phyloP scores from a whole-genome alignment of 1,140 invertebrate species.

The Drosophila willistoni region DNA sequence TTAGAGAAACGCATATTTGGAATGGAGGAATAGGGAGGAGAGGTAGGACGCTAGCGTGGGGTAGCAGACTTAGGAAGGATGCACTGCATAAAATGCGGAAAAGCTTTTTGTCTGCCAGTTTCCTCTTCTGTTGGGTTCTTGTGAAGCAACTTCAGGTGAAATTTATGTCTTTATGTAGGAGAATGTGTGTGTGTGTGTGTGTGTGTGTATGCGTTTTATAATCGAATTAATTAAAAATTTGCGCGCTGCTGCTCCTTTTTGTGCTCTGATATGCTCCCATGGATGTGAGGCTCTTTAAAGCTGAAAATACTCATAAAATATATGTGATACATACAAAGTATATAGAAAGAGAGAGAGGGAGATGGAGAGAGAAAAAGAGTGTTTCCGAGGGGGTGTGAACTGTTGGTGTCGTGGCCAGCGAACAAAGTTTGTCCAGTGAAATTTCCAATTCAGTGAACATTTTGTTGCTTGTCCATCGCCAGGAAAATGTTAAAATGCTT shows the following conservation, averaged over 20 bases:
- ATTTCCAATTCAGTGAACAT: conserved; percentile 81
- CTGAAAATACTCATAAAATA: conserved; percentile 37
- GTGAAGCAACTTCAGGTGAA: conserved; percentile 6
- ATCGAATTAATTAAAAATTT: conserved; percentile 81
- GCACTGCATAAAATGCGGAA: conserved; percentile 59
- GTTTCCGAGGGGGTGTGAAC: no score
- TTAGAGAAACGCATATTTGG: not conserved
- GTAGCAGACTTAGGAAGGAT: not conserved
- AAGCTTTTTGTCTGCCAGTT: conserved; percentile 66
- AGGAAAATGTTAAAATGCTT: not conserved
- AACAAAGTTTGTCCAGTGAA: conserved; percentile 61
- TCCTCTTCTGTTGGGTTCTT: conserved; percentile 19
- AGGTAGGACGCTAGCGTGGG: no score
- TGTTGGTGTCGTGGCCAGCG: no score
- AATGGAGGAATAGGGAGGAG: not conserved
- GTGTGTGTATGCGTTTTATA: conserved; percentile 65
- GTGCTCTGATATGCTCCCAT: not conserved
- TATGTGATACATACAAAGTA: not conserved
- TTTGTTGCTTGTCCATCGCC: conserved; percentile 65
- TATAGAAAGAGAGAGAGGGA: not conserved
- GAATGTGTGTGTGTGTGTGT: conserved; percentile 7
- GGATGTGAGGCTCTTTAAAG: conserved; percentile 16
- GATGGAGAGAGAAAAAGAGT: no score
- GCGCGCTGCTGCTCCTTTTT: conserved; percentile 38
- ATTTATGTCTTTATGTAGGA: conserved; percentile 8